Conservation (phyloP, 2,888 invertebrate species). For the Nomada lathburiana region DNA sequence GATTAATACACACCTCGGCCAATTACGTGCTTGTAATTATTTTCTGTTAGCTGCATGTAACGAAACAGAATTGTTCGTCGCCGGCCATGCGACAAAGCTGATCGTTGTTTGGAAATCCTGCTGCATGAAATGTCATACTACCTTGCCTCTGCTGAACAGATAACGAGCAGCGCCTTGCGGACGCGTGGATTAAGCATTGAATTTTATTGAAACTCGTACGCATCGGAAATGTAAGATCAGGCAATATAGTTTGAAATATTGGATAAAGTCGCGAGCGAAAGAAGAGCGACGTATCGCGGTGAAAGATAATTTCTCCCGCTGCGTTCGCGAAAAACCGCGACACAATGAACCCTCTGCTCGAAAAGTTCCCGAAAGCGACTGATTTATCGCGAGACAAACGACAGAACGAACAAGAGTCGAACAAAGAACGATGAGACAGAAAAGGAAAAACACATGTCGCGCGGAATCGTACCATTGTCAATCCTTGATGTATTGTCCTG, state of each 20-base stretch:
- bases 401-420: constrained; percentile 28
- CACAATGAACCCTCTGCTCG: constrained; percentile 20
- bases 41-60: neutral
- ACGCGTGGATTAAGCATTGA: neutral
- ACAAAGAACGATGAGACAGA: constrained; percentile 40
- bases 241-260: too few species aligned
- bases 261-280: neutral
- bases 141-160: neutral
- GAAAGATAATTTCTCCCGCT: constrained; percentile 20
- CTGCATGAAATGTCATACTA: neutral
- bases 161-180: neutral
- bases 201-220: neutral
- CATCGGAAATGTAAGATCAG: neutral
- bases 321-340: neutral
- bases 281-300: neutral
- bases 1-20: neutral
- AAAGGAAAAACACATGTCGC: constrained; percentile 51
- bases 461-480: constrained; percentile 68
- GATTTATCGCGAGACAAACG: constrained; percentile 58
- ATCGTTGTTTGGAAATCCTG: constrained; percentile 26
- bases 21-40: neutral
- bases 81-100: constrained; percentile 22
- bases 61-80: constrained; percentile 67
- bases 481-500: constrained; percentile 73
- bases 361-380: constrained; percentile 48